Percentiles rank a stretch among this genome's conserved stretches.
phyloP scores from a whole-genome alignment of 2,797 vertebrate species.

The Chiloscyllium punctatum region DNA sequence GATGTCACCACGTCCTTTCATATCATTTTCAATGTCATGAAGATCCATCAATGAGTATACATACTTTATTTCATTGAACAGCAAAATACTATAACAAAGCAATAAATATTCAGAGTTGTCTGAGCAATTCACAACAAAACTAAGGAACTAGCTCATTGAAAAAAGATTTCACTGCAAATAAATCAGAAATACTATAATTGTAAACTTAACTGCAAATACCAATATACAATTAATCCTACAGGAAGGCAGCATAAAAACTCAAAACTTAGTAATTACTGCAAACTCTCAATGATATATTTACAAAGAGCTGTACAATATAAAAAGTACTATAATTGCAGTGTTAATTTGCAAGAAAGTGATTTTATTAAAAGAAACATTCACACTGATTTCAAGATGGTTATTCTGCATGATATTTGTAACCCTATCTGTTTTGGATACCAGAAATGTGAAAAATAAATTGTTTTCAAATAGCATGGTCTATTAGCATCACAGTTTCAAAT shows the following conservation, averaged over 20 bases:
- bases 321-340: neutral
- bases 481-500: neutral
- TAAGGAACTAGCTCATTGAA: neutral
- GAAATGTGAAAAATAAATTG: neutral
- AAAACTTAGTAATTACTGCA: neutral
- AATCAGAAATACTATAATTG: no score
- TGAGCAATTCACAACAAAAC: neutral
- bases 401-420: neutral
- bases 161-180: neutral
- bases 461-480: neutral
- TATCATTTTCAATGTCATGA: conserved; percentile 63
- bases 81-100: conserved; percentile 63
- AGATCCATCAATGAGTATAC: conserved; percentile 70
- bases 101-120: neutral
- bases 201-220: neutral
- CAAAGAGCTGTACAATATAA: neutral
- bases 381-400: neutral
- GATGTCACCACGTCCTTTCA: conserved; percentile 70
- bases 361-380: neutral
- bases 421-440: neutral
- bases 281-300: neutral
- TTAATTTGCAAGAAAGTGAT: neutral
- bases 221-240: neutral
- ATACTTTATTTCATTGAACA: conserved; percentile 86
- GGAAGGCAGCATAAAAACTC: neutral